Evolutionary conservation across 2,113 vertebrate genomes (phyloP), one percentile per base, ranked within the genome.

Genomic region (Octodon degus): DNA sequence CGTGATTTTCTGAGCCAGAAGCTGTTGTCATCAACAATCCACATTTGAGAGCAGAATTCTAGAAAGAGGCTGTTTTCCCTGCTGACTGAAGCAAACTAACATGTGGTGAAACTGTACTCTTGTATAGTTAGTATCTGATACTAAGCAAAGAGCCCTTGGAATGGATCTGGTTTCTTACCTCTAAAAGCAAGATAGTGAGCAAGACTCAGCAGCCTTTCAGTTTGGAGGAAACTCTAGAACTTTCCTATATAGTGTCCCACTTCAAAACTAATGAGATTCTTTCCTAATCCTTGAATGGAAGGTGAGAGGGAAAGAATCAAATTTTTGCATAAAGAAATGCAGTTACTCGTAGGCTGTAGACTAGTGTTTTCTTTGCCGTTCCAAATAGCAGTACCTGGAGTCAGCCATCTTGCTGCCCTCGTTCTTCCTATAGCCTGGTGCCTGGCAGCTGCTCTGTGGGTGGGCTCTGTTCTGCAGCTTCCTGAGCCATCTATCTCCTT

Each of bases 401-500:
- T 81, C 91, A 81, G 40, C 32, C 53, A 2, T 43, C 80, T 76
- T 84, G 16, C 76, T 22, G 43, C 3, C 62, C 80, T 53, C 55
- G 0, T 76, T 82, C 88, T 89, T 60, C 72, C 67, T 25, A 0
- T 32, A 60, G 37, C 93, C 87, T 80, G 0, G 17, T 58, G 55
- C 55, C 55, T 5, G 67, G 65, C 77, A 96, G 81, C 89, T 67
- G 80, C 77, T 53, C 77, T 7, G 6, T 58, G 32, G 32, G 27
- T 77, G 76, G 92, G 20, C 62, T 47, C 40, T n/a, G 47, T 68
- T 19, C 3, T 47, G 50, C 30, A 12, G 53, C 55, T 87, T 88
- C 82, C 95, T 53, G 65, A 97, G 68, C 37, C 79, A 24, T 74
- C 85, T 81, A 30, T 96, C 79, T 97, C 70, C 53, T 97, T 58